Evolutionary conservation across 2,797 vertebrate genomes (phyloP).

Genomic region (Sarcoramphus papa): DNA sequence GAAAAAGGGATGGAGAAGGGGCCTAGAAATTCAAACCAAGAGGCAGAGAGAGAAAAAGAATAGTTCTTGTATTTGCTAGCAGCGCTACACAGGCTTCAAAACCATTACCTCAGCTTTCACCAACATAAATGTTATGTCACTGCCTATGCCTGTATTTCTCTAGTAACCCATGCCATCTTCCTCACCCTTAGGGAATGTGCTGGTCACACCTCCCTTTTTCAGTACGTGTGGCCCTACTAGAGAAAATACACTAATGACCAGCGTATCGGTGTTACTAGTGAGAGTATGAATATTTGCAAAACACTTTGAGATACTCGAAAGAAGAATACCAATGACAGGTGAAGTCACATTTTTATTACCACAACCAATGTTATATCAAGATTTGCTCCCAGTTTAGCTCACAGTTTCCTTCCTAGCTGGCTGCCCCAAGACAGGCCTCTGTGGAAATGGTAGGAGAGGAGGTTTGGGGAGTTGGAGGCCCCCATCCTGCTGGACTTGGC

Average conservation of each 20-base stretch:
- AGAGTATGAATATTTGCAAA: background rate
- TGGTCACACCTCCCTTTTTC: background rate
- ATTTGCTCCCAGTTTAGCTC: background rate
- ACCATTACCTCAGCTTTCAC: background rate
- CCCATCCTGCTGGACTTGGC: background rate
- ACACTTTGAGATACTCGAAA: background rate
- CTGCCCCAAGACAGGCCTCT: background rate
- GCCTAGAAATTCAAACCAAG: background rate
- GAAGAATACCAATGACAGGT: background rate
- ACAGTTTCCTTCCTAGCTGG: background rate
- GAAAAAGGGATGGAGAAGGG: background rate
- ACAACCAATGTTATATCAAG: background rate
- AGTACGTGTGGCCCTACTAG: background rate
- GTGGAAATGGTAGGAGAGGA: background rate
- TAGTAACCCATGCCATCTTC: background rate
- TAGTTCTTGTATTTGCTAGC: background rate
- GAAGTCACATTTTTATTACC: background rate
- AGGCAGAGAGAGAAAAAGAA: background rate
- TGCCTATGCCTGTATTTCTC: background rate
- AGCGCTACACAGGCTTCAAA: background rate
- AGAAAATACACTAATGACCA: background rate
- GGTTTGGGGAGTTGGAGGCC: background rate
- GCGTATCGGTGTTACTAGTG: background rate
- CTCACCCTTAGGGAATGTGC: background rate
- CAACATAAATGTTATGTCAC: background rate